Evolutionary conservation across 2,888 invertebrate species (phyloP).

Genomic region (Lasioglossum lativentre): DNA sequence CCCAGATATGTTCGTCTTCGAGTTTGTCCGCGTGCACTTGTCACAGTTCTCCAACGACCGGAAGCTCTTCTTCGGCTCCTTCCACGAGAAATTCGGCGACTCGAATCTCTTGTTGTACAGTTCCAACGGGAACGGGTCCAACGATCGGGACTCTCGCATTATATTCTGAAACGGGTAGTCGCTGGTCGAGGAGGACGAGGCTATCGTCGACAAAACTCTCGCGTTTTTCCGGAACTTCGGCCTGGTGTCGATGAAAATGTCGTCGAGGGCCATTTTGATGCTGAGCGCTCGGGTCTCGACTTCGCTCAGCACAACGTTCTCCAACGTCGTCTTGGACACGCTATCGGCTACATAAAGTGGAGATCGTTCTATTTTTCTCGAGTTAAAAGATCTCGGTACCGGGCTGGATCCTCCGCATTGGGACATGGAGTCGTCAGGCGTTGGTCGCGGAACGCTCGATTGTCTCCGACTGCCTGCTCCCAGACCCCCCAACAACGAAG

Average conservation of each 20-base stretch:
- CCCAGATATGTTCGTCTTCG: constrained; percentile 84
- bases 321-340: constrained; percentile 85
- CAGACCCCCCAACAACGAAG: constrained; percentile 89
- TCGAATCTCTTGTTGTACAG: constrained; percentile 76
- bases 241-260: constrained; percentile 76
- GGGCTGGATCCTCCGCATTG: constrained; percentile 86
- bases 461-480: constrained; percentile 88
- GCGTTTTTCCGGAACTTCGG: constrained; percentile 77
- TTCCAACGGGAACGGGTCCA: constrained; percentile 87
- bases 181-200: constrained; percentile 86
- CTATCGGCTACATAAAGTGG: constrained; percentile 86
- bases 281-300: constrained; percentile 75
- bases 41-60: constrained; percentile 86
- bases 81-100: constrained; percentile 76
- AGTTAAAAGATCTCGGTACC: constrained; percentile 78
- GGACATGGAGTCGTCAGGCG: constrained; percentile 79
- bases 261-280: constrained; percentile 80
- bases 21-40: constrained; percentile 82
- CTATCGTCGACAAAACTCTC: constrained; percentile 88
- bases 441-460: constrained; percentile 87
- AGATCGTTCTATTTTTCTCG: constrained; percentile 84
- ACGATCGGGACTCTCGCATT: constrained; percentile 88
- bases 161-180: constrained; percentile 79
- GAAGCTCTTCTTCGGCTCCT: constrained; percentile 81
- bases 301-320: constrained; percentile 79